phyloP scores from a whole-genome alignment of 2,888 invertebrate species.

The Loripinus fragilis region DNA sequence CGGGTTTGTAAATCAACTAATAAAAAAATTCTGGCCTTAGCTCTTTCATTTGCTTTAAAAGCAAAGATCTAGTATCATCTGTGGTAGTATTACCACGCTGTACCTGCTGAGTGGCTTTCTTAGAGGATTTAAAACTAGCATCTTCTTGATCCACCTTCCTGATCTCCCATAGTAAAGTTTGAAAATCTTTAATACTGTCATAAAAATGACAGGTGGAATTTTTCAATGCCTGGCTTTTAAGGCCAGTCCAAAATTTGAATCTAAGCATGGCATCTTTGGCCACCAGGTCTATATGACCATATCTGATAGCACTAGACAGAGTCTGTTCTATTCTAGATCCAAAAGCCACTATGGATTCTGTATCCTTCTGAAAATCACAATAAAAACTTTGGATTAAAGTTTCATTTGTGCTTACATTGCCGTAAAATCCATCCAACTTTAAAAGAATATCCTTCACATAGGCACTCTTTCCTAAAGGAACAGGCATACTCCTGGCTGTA shows the following conservation, averaged over 20 bases:
- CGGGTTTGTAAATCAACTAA: too few relatives aligned
- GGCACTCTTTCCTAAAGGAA: constrained; percentile 36
- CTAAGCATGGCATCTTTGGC: constrained; percentile 43
- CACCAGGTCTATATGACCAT: constrained; percentile 26
- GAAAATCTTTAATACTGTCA: constrained; percentile 35
- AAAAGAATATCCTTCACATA: constrained; percentile 23
- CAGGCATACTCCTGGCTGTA: constrained; percentile 33
- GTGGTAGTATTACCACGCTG: background rate
- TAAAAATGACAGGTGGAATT: constrained; percentile 40
- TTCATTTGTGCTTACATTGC: constrained; percentile 34
- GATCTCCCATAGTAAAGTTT: constrained; percentile 31
- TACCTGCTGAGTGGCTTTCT: background rate
- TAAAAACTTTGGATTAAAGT: constrained; percentile 44
- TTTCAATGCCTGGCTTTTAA: constrained; percentile 25
- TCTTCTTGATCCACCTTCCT: constrained; percentile 26
- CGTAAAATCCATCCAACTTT: constrained; percentile 32
- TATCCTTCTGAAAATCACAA: constrained; percentile 25
- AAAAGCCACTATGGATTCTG: constrained; percentile 42
- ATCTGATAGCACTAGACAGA: constrained; percentile 31
- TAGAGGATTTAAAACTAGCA: background rate
- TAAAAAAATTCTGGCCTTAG: too few relatives aligned
- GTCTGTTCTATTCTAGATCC: constrained; percentile 38
- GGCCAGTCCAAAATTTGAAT: constrained; percentile 40
- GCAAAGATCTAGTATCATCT: background rate
- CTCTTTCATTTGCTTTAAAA: background rate